Evolutionary conservation across 2,888 invertebrate species (phyloP), one percentile per base, ranked within the genome.

Genomic region (Margaritifera margaritifera): DNA sequence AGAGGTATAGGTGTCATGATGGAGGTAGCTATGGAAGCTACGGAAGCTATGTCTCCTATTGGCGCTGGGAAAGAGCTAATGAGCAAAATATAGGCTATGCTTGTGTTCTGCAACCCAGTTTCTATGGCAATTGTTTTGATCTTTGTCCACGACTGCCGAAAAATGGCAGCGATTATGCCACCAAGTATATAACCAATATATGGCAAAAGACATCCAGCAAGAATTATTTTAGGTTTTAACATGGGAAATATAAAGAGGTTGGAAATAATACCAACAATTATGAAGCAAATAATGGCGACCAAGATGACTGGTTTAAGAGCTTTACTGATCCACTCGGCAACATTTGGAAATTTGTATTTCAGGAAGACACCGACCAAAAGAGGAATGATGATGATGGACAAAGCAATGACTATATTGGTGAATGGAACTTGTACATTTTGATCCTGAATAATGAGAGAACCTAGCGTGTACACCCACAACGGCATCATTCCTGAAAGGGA

Each of bases 1-100:
- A 97, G 92, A 0, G 98, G 97, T 31, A 97, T 87, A 0, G 98
- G 98, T 0, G 98, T 98, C 95, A 98, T 96, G 60, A 96, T 94
- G 24, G 97, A 97, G 25, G 96, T 4, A 22, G 85, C 84, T 19
- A 86, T 78, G 4, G 89, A 86, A 2, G 81, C 84, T 8, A 86
- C 84, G 0, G 96, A 95, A 5, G 97, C 95, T 59, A 97, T 91
- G 90, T 97, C 97, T 0, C 95, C 95, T 77, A 94, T 94, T 0
- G 97, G 97, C 84, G 96, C 95, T 0, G 93, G 93, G 69, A 98
- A 91, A 5, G 95, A 93, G 86, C 95, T 94, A 68, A 94, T 91
- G 66, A 98, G 91, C 80, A 98, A 91, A 89, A 97, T 95, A 84
- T 98, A 97, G 0, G 97, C 93, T 75, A 98, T 94, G 58, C 96